These are phyloP conservation scores for Automeris io DNA, from an alignment of 2,888 invertebrate species.

Conservation along the genomic window DNA sequence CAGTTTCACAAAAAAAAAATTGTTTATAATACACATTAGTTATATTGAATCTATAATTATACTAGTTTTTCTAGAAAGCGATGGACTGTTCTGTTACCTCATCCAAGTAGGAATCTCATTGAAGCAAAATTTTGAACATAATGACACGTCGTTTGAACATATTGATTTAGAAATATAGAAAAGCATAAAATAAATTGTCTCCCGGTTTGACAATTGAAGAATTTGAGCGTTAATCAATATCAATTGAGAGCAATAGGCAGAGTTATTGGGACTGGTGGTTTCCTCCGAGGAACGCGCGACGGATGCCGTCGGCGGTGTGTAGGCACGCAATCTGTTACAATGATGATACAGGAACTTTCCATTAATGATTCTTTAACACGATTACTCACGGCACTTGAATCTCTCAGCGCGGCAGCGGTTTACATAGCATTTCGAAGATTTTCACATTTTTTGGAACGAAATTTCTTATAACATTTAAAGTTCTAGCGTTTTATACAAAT, in stretches of 20 bases:
- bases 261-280: slow-evolving; percentile 15
- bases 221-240: slow-evolving; percentile 15
- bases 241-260: slow-evolving; percentile 26
- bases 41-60: too few species aligned
- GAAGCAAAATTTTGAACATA: background rate
- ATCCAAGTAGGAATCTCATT: too few species aligned
- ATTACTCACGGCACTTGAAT: too few species aligned
- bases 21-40: too few species aligned
- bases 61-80: too few species aligned
- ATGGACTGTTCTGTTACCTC: too few species aligned
- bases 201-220: slow-evolving; percentile 1
- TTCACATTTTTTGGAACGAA: too few species aligned
- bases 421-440: too few species aligned
- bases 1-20: too few species aligned
- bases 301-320: slow-evolving; percentile 25
- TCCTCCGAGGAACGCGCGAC: slow-evolving; percentile 21
- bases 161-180: background rate
- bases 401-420: too few species aligned
- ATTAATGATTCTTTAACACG: background rate
- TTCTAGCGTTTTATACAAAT: too few species aligned
- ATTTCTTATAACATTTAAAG: too few species aligned
- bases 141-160: background rate
- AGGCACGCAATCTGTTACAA: slow-evolving; percentile 4
- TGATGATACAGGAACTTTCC: slow-evolving; percentile 4
- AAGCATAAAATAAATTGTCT: background rate